A percentile compares a stretch with the other conserved stretches of the same genome.
phyloP scores from a whole-genome alignment of 2,888 invertebrate species.

The Prosapia bicincta region DNA sequence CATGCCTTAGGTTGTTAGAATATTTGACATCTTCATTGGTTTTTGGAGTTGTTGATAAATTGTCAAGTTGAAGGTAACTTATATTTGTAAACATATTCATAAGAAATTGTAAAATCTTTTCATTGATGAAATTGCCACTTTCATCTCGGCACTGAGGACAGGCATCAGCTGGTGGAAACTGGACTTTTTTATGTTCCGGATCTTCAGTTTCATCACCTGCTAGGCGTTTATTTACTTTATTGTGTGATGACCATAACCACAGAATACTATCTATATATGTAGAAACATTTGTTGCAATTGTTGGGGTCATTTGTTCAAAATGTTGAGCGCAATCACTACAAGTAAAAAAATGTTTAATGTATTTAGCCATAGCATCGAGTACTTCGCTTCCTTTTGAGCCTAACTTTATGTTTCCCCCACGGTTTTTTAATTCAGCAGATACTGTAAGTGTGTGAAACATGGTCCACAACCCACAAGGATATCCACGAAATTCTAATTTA shows the following conservation, averaged over 20 bases:
- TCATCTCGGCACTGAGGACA: conserved; percentile 66
- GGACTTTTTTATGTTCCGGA: conserved; percentile 81
- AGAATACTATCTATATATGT: conserved; percentile 73
- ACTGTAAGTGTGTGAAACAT: conserved; percentile 91
- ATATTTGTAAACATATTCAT: conserved; percentile 51
- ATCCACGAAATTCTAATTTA: conserved; percentile 70
- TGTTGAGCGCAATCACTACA: conserved; percentile 88
- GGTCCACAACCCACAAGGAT: conserved; percentile 93
- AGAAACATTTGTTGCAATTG: conserved; percentile 65
- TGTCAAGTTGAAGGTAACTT: conserved; percentile 34
- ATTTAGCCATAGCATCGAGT: conserved; percentile 79
- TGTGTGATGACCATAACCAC: conserved; percentile 95
- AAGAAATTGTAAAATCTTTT: conserved; percentile 61
- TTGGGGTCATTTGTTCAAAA: conserved; percentile 80
- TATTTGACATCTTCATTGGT: neutral
- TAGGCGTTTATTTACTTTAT: conserved; percentile 85
- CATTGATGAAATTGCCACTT: conserved; percentile 57
- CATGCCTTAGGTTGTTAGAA: conserved; percentile 25
- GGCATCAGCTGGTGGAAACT: conserved; percentile 69
- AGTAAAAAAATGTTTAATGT: conserved; percentile 89
- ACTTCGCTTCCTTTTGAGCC: conserved; percentile 61
- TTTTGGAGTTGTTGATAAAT: neutral
- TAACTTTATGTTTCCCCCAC: conserved; percentile 40
- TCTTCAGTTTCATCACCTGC: conserved; percentile 87
- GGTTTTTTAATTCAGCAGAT: conserved; percentile 38